A percentile compares a stretch with the other conserved stretches of the same genome.
Conservation (phyloP, 2,888 invertebrate genomes). For the Synergus gifuensis region DNA sequence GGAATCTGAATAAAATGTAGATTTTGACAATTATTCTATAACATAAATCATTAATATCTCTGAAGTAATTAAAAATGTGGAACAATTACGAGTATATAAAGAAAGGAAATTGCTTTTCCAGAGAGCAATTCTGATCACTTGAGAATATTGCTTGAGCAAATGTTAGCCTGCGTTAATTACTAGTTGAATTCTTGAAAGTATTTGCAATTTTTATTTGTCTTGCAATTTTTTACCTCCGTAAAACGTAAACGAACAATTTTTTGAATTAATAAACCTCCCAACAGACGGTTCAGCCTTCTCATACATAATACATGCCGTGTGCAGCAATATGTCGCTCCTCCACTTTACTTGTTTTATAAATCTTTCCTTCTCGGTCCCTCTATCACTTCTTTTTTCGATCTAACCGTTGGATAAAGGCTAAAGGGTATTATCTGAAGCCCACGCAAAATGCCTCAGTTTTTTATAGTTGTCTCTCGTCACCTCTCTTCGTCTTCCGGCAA, state of each 20-base stretch:
- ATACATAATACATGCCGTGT: slow-evolving; percentile 74
- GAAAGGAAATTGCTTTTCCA: neutral
- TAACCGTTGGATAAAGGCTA: neutral
- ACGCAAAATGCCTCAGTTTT: neutral
- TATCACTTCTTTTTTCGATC: neutral
- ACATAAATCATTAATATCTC: no score
- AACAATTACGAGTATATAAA: no score
- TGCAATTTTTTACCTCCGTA: no score
- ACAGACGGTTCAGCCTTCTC: slow-evolving; percentile 62
- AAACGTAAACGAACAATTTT: slow-evolving; percentile 62
- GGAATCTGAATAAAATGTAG: neutral
- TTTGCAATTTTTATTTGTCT: no score
- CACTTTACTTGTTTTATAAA: slow-evolving; percentile 71
- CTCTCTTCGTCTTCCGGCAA: neutral
- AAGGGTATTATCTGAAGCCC: no score
- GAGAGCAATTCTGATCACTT: neutral
- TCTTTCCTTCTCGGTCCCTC: slow-evolving; percentile 58
- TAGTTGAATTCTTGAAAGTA: neutral
- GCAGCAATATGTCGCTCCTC: slow-evolving; percentile 73
- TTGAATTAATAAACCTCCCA: slow-evolving; percentile 70
- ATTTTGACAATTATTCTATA: neutral
- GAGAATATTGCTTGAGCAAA: neutral
- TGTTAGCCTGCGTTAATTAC: neutral
- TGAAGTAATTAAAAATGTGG: neutral
- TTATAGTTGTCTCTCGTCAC: neutral